Evolutionary conservation across 2,113 vertebrate genomes (phyloP).

Genomic region (Hippocampus comes): DNA sequence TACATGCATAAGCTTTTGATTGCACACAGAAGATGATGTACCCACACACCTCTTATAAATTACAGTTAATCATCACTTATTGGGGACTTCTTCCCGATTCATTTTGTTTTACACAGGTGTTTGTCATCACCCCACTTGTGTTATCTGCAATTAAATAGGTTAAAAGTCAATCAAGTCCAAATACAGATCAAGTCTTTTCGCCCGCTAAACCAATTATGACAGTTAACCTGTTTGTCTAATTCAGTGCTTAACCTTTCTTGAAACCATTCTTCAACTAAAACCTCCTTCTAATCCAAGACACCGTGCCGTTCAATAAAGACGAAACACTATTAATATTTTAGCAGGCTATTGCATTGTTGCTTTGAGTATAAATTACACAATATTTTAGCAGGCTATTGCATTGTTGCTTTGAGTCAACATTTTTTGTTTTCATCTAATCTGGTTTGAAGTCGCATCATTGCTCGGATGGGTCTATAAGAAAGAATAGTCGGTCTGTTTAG

Average conservation of each 20-base stretch:
- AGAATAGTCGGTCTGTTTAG: slow-evolving; percentile 16
- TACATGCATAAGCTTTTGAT: slow-evolving; percentile 64
- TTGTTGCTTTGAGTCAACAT: slow-evolving; percentile 1
- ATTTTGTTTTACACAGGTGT: neutral
- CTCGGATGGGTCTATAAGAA: slow-evolving; percentile 8
- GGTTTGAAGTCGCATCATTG: neutral
- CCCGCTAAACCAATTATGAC: neutral
- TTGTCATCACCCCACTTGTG: slow-evolving; percentile 3
- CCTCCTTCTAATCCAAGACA: neutral
- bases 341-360: neutral
- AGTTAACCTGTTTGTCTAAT: slow-evolving; percentile 1
- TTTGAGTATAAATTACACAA: too few relatives aligned
- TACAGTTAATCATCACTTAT: slow-evolving; percentile 2
- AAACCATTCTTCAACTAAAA: neutral
- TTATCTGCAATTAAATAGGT: neutral
- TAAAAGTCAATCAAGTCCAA: slow-evolving; percentile 1
- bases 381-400: neutral
- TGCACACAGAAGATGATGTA: slow-evolving; percentile 31
- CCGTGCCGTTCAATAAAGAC: neutral
- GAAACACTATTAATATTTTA: neutral
- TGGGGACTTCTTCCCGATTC: neutral
- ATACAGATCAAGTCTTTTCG: slow-evolving; percentile 5
- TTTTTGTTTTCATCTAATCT: neutral
- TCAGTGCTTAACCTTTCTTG: neutral
- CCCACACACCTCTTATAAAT: slow-evolving; percentile 8